Evolutionary conservation across 2,888 invertebrate genomes (phyloP), one percentile per base, ranked within the genome.

Genomic region (Hydriomena furcata): DNA sequence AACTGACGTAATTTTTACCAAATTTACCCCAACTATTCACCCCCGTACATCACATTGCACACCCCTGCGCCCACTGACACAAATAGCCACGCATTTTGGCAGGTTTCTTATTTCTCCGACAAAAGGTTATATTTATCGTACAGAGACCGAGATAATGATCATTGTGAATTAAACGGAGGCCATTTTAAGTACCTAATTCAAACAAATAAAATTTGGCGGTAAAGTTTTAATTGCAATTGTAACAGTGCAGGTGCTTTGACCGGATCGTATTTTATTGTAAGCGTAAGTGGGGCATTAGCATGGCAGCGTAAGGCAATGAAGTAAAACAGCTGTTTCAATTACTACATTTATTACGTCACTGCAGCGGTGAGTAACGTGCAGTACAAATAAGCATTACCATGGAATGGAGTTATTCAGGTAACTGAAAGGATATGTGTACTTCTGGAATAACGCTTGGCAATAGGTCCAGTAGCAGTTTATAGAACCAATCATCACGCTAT

Each of bases 41-140:
- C 7, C 7, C 25, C 7, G 10, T 20, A 20, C 20, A 34, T 41
- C 21, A 38, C 6, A 7, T 0, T 31, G 10, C 17, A 25, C 32
- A 25, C 7, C 20, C 48, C 58, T 49, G 55, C 50, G 51, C 36
- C 52, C 23, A 23, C 45, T 41, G 51, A 50, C 44, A 42, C 23
- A 17, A 12, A 46, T 52, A 52, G 51, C 40, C 52, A 47, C 56
- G 43, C 47, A 45, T 46, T 62, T 69, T 65, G 65, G 60, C 63
- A 55, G 55, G 45, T 43, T 54, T 52, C 51, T 38, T 36, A 42
- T 51, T 32, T 42, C 42, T 40, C 38, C 49, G 58, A 65, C 61
- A 68, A 70, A 64, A 68, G 52, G 60, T 54, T 56, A 43, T 55
- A 61, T 63, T 71, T 65, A 68, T 68, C 36, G 25, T 51, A 60